Base-by-base conservation (phyloP, 2,113 vertebrate genomes). In the Anolis sagrei region DNA sequence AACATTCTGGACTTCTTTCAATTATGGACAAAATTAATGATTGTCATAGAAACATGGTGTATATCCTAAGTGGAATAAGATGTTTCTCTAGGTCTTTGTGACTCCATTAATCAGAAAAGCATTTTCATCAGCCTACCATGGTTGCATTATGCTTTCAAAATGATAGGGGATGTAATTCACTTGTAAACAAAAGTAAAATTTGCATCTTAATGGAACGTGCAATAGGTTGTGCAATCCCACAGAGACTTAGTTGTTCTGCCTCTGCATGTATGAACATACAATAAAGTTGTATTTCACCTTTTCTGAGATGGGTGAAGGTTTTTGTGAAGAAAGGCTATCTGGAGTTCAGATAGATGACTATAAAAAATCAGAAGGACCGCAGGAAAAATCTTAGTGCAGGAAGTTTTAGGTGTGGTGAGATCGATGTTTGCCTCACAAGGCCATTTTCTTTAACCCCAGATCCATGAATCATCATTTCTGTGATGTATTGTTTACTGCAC, bases 351-450 rank as follows among this genome's bases (percentile, higher is more conserved):
- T 18, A 54, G 69, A 58, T 76, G 32, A n/a, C 62, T 11, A 66
- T 69, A 86, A 0, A 13, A 81, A 82, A 2, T 25, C 51, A 88
- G 76, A 0, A 0, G 87, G 75, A 48, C 25, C 5, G 0, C 62
- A 83, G 73, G 14, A 79, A 90, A 92, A 86, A 87, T 87, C 72
- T 34, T 34, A 66, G 77, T 0, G 27, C 70, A 81, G 79, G 76
- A 80, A 92, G 82, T 66, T 66, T 81, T 73, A 36, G 36, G 34
- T 0, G 4, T 69, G 51, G 76, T 61, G 83, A 90, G 64, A 75
- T 84, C 23, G 36, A 91, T 92, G 86, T 92, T 44, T 81, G 87
- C 61, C 86, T n/a, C 48, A 64, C 39, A 89, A 88, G 62, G 81
- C 83, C 78, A 84, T 89, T 91, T 86, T 89, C 70, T 87, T 54